Evolutionary conservation across 2,888 invertebrate genomes (phyloP), one percentile per base, ranked within the genome.

Genomic region (Oscheius onirici): DNA sequence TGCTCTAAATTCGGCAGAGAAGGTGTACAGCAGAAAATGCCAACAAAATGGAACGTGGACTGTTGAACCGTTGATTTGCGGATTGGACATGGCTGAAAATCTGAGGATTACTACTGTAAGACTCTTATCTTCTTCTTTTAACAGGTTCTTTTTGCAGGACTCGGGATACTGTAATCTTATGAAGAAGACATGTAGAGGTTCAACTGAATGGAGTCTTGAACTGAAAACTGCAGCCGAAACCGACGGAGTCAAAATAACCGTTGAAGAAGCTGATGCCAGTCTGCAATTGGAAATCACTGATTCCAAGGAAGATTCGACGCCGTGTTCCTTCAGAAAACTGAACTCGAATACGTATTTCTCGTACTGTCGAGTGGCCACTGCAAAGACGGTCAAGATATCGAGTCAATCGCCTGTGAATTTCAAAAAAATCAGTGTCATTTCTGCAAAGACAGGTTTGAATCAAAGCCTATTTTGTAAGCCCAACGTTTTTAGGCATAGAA

Each of bases 1-100:
- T 20, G 46, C 8, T 13, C n/a, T 17, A 3, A 46, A 46, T 13
- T 46, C 46, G 5, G 20, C 46, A 17, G n/a, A 46, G 5, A 15
- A 46, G 46, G 13, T 8, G 13, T 46, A 46, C 46, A 55, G 26
- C 26, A 20, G 55, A 13, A 22, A n/a, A 10, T 55, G 55, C 17
- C 55, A 55, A 26, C 26, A 55, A 34, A 28, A 55, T n/a, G 55
- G 55, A 1, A 55, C 55, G 3, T 55, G 55, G 55, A 55, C 55
- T 28, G 34, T 8, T 26, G 26, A 28, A n/a, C 55, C 55, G 13
- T 28, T 34, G 8, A n/a, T 55, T n/a, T 55, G 55, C 11, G 28
- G 26, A 13, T 5, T n/a, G 3, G 20, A 46, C 46, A 5, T 46
- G 13, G 13, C 46, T 3, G 20, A 46, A 20, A 20, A 20, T 17